These are phyloP conservation scores for Pituophis catenifer DNA, from an alignment of 2,113 vertebrate species.

Conservation along the genomic window DNA sequence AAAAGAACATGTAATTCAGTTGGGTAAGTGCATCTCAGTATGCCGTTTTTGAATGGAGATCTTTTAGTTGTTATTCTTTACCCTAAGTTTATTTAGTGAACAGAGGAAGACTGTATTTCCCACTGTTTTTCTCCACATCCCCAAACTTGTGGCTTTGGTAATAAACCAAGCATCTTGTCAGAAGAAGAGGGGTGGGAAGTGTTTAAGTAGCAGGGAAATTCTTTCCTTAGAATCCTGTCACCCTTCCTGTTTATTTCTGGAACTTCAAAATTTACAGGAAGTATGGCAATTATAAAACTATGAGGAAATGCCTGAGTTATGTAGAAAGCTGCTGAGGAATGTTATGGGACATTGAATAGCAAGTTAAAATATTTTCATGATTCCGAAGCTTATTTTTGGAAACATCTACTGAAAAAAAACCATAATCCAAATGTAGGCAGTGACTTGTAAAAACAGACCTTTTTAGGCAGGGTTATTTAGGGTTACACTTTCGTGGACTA, in stretches of 20 bases:
- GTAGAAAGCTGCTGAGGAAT: conserved; percentile 29
- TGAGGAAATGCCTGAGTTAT: conserved; percentile 14
- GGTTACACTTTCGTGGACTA: not conserved
- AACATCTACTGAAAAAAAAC: not conserved
- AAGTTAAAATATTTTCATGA: conserved; percentile 8
- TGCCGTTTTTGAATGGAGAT: not conserved
- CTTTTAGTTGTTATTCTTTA: conserved; percentile 14
- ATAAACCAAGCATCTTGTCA: conserved; percentile 5
- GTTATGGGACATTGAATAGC: conserved; percentile 4
- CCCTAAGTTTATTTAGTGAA: conserved; percentile 39
- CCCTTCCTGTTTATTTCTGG: conserved; percentile 35
- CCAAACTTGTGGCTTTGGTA: conserved; percentile 15
- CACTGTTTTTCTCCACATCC: not conserved
- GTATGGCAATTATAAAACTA: not conserved
- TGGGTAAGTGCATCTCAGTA: not conserved
- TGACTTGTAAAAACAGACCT: not conserved
- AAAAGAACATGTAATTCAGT: not conserved
- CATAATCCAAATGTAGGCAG: not conserved
- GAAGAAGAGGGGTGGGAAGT: not conserved
- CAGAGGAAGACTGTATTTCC: not conserved
- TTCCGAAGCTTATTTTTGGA: conserved; percentile 1
- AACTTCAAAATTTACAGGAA: conserved; percentile 9
- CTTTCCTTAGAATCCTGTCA: conserved; percentile 21
- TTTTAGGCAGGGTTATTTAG: not conserved
- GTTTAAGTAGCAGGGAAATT: not conserved